phyloP scores from a whole-genome alignment of 2,113 vertebrate species.

The Leuciscus idus region DNA sequence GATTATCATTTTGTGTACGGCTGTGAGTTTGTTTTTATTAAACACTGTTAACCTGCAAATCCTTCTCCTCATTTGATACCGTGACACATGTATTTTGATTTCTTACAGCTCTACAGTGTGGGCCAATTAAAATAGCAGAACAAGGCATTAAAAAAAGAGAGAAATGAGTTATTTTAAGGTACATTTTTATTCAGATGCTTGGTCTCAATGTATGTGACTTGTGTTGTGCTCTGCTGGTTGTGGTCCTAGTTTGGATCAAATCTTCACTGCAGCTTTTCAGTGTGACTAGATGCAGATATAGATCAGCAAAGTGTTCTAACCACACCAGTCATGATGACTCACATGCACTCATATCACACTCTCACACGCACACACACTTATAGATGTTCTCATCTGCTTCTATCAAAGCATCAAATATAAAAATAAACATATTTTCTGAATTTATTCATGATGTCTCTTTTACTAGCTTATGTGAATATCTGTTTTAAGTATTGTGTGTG shows the following conservation, averaged over 20 bases:
- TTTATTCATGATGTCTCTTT: background rate
- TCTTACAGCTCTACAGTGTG: too few species aligned
- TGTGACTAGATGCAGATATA: background rate
- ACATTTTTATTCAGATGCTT: background rate
- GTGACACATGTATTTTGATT: too few species aligned
- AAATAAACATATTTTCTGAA: background rate
- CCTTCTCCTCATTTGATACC: too few species aligned
- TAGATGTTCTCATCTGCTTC: background rate
- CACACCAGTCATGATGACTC: conserved; percentile 27
- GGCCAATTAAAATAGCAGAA: background rate
- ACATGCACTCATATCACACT: background rate
- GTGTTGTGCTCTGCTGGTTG: background rate
- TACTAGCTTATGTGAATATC: background rate
- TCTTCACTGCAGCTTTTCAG: conserved; percentile 18
- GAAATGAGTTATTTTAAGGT: background rate
- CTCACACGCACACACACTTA: background rate
- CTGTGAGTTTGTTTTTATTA: too few species aligned
- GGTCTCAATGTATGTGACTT: too few species aligned
- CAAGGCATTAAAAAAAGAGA: background rate
- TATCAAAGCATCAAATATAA: background rate
- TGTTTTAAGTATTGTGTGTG: too few species aligned
- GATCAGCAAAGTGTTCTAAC: conserved; percentile 5
- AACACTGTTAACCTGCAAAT: too few species aligned
- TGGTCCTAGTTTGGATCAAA: background rate
- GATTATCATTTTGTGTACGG: too few species aligned